Conservation (phyloP, 2,113 vertebrate genomes). For the Cynoglossus semilaevis region DNA sequence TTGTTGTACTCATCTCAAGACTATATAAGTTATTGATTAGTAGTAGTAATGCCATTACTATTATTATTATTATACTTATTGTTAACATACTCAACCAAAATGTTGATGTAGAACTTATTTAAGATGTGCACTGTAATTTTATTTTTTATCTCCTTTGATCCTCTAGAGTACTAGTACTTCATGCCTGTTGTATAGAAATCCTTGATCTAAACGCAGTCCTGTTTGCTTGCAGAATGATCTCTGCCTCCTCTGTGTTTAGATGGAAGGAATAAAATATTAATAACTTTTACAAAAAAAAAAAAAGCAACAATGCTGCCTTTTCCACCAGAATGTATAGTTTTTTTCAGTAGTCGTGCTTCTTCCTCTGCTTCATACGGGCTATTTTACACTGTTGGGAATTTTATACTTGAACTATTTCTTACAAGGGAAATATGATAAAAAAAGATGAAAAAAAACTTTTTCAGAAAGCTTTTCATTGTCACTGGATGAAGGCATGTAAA, state of each 20-base stretch:
- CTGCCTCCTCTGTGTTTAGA: constrained; percentile 79
- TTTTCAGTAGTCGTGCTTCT: constrained; percentile 92
- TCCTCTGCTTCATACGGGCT: constrained; percentile 89
- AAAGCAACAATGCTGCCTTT: constrained; percentile 89
- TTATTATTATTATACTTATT: constrained; percentile 85
- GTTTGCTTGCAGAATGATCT: constrained; percentile 68
- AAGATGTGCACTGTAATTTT: constrained; percentile 94
- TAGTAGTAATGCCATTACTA: constrained; percentile 86
- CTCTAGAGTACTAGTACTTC: constrained; percentile 81
- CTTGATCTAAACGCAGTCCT: constrained; percentile 79
- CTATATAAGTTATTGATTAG: constrained; percentile 98
- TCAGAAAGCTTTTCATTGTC: constrained; percentile 90
- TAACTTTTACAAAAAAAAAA: constrained; percentile 55
- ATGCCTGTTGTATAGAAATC: constrained; percentile 74
- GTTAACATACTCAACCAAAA: constrained; percentile 97
- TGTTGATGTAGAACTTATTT: constrained; percentile 95
- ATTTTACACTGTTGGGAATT: constrained; percentile 98
- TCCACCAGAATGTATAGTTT: constrained; percentile 83
- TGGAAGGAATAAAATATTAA: constrained; percentile 50
- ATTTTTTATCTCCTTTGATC: constrained; percentile 77
- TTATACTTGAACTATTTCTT: constrained; percentile 99
- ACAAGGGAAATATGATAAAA: constrained; percentile 95
- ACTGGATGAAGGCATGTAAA: constrained; percentile 91
- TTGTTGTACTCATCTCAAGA: constrained; percentile 99
- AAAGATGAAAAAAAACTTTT: constrained; percentile 77